A percentile compares a stretch with the other conserved stretches of the same genome.
Evolutionary conservation across 2,888 invertebrate species (phyloP).

Genomic region (Rhagonycha lutea): DNA sequence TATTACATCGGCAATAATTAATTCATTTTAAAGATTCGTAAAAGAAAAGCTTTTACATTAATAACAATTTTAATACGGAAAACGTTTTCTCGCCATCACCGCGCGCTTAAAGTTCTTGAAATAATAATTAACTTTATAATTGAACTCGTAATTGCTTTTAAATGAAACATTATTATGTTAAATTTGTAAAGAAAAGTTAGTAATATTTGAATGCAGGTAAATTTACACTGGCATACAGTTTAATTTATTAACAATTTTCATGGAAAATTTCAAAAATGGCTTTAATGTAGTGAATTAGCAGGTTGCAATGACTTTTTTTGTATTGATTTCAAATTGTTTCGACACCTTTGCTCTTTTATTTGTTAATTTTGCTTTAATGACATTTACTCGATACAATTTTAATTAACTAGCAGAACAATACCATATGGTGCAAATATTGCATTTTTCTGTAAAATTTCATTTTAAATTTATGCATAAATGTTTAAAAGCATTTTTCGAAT

Average conservation of each 20-base stretch:
- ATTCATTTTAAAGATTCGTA: background rate
- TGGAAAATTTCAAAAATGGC: too few relatives aligned
- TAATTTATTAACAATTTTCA: background rate
- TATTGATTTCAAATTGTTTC: too few relatives aligned
- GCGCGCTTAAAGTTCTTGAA: constrained; percentile 11
- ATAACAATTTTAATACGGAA: constrained; percentile 12
- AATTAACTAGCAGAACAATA: too few relatives aligned
- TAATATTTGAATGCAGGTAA: background rate
- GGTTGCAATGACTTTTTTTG: background rate
- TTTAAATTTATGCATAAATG: too few relatives aligned
- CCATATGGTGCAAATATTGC: too few relatives aligned
- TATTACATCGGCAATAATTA: background rate
- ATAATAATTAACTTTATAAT: constrained; percentile 21
- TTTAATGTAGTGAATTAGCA: background rate
- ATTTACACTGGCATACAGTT: background rate
- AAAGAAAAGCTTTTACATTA: constrained; percentile 40
- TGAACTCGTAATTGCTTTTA: constrained; percentile 20
- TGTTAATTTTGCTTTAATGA: too few relatives aligned
- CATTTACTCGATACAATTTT: too few relatives aligned
- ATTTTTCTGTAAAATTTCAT: too few relatives aligned
- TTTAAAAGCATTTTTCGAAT: too few relatives aligned
- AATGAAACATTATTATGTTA: constrained; percentile 11
- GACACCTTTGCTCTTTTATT: too few relatives aligned
- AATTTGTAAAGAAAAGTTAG: background rate
- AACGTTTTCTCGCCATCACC: background rate